phyloP scores from a whole-genome alignment of 2,888 invertebrate genomes.

The Pedicia rivosa region DNA sequence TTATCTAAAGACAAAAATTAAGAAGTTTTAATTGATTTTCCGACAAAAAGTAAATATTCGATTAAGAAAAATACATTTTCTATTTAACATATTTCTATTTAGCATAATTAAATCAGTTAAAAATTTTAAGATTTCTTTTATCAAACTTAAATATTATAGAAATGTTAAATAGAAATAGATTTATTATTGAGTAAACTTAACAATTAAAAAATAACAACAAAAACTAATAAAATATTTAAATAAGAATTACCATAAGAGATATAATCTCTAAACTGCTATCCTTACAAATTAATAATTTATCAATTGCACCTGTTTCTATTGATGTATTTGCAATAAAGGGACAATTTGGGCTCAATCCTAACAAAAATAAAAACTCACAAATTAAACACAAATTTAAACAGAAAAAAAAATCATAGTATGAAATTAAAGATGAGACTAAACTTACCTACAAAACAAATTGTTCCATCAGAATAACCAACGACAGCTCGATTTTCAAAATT shows the following conservation, averaged over 20 bases:
- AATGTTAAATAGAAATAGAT: too few relatives aligned
- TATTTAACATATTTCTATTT: too few relatives aligned
- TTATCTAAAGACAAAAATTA: constrained; percentile 40
- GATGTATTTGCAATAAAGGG: constrained; percentile 31
- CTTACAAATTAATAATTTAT: constrained; percentile 38
- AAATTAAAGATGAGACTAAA: too few relatives aligned
- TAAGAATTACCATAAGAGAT: constrained; percentile 33
- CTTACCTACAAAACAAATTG: constrained; percentile 32
- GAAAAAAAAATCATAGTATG: not conserved
- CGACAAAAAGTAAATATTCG: too few relatives aligned
- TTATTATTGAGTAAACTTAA: too few relatives aligned
- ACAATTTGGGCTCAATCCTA: constrained; percentile 26
- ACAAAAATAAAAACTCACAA: not conserved
- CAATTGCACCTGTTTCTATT: constrained; percentile 27
- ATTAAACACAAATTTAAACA: not conserved
- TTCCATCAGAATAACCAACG: constrained; percentile 48
- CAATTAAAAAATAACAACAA: too few relatives aligned
- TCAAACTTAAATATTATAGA: too few relatives aligned
- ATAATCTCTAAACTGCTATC: constrained; percentile 44
- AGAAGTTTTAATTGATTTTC: too few relatives aligned
- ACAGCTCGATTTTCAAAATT: constrained; percentile 53
- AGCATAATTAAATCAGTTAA: too few relatives aligned
- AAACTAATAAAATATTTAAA: constrained; percentile 3
- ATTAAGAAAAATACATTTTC: too few relatives aligned
- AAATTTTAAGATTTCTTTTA: too few relatives aligned